phyloP scores from a whole-genome alignment of 2,888 invertebrate species.

The Noctua pronuba region DNA sequence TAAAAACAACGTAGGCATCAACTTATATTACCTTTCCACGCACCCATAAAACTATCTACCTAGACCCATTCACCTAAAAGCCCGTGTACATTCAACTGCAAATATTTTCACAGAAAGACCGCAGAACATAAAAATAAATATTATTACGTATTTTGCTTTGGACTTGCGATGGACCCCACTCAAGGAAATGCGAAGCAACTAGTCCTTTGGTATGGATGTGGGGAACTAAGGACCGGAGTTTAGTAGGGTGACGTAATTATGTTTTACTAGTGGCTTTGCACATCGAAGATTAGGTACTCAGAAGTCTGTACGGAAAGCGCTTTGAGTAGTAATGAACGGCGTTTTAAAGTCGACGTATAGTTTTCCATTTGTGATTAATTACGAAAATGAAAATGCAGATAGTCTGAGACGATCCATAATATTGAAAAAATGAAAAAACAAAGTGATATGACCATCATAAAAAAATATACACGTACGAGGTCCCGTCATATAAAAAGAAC shows the following conservation, averaged over 20 bases:
- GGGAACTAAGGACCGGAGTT: slow-evolving; percentile 36
- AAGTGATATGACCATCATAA: background rate
- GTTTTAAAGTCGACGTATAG: slow-evolving; percentile 1
- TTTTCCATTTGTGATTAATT: background rate
- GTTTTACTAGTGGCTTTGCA: slow-evolving; percentile 14
- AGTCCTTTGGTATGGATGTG: slow-evolving; percentile 48
- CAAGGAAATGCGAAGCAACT: slow-evolving; percentile 64
- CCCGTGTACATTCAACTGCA: slow-evolving; percentile 51
- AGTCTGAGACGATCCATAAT: background rate
- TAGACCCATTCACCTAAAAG: slow-evolving; percentile 66
- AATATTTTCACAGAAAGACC: slow-evolving; percentile 45
- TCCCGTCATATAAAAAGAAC: too few relatives aligned
- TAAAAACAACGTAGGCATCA: slow-evolving; percentile 38
- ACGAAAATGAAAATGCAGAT: background rate
- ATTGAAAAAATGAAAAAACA: too few relatives aligned
- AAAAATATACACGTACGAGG: background rate
- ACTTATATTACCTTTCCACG: slow-evolving; percentile 44
- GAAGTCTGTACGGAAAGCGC: slow-evolving; percentile 12
- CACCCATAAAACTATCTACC: slow-evolving; percentile 50
- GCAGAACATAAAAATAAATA: slow-evolving; percentile 57
- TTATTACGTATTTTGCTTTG: slow-evolving; percentile 53
- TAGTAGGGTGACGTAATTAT: slow-evolving; percentile 67
- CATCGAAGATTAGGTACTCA: background rate
- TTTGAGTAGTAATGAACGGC: slow-evolving; percentile 10
- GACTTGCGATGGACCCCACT: slow-evolving; percentile 53